phyloP scores from a whole-genome alignment of 2,113 vertebrate genomes.

The Triplophysa tibetana region DNA sequence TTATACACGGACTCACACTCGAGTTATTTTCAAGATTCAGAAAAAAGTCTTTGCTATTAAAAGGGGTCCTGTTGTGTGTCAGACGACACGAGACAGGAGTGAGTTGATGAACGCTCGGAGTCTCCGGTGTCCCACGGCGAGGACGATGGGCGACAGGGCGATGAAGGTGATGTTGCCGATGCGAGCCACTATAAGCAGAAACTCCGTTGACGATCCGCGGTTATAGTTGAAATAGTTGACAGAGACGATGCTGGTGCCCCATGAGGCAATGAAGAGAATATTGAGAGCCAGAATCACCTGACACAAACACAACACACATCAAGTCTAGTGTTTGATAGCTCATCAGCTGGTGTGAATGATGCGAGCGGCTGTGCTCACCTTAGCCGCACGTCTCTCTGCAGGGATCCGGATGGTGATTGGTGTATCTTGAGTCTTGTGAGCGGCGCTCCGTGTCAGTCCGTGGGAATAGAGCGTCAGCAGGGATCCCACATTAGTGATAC shows the following conservation, averaged over 20 bases:
- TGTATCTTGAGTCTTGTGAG: constrained; percentile 37
- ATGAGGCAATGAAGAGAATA: constrained; percentile 72
- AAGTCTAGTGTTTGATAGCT: too few relatives aligned
- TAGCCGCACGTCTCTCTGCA: constrained; percentile 75
- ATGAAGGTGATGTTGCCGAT: constrained; percentile 75
- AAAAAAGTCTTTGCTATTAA: too few relatives aligned
- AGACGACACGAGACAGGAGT: constrained; percentile 49
- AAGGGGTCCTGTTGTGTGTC: background rate
- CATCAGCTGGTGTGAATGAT: too few relatives aligned
- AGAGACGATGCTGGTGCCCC: constrained; percentile 76
- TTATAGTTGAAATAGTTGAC: constrained; percentile 79
- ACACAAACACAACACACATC: background rate
- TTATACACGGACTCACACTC: background rate
- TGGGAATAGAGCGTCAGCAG: constrained; percentile 74
- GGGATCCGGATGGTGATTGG: constrained; percentile 66
- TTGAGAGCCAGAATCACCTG: constrained; percentile 77
- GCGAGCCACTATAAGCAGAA: constrained; percentile 70
- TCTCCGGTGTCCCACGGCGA: constrained; percentile 72
- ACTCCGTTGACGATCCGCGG: constrained; percentile 55
- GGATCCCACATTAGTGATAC: constrained; percentile 71
- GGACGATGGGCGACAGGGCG: constrained; percentile 71
- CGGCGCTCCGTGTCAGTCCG: constrained; percentile 40
- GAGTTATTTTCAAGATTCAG: background rate
- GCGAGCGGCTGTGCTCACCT: constrained; percentile 59
- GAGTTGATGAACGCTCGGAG: constrained; percentile 69